These are phyloP conservation scores for Hippopotamus amphibius DNA, from an alignment of 2,113 vertebrate species.

Conservation along the genomic window DNA sequence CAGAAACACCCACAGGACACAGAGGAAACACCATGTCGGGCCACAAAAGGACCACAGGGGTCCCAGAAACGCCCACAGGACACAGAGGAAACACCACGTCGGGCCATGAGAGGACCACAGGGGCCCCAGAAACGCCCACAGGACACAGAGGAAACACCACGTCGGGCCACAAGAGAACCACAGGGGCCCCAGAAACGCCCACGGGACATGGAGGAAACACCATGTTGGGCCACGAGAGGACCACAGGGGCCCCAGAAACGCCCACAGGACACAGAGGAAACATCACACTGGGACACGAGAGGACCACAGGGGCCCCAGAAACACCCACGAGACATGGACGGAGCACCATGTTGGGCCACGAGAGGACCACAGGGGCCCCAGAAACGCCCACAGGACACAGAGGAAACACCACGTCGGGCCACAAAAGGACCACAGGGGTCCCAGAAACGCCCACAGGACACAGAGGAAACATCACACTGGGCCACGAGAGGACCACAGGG, in stretches of 20 bases:
- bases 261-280: too few species aligned
- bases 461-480: accelerated
- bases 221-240: too few species aligned
- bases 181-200: accelerated
- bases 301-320: not conserved
- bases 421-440: accelerated
- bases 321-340: not conserved
- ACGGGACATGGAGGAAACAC: too few species aligned
- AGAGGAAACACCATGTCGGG: accelerated
- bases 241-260: too few species aligned
- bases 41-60: not conserved
- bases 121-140: accelerated
- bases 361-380: not conserved
- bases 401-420: accelerated
- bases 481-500: not conserved
- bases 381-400: accelerated
- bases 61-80: accelerated
- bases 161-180: not conserved
- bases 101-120: not conserved
- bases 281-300: accelerated
- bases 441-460: accelerated
- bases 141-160: not conserved
- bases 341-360: not conserved
- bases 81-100: too few species aligned
- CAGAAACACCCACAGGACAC: not conserved